Base-by-base conservation (phyloP, 2,888 invertebrate species). In the Tubulanus polymorphus region DNA sequence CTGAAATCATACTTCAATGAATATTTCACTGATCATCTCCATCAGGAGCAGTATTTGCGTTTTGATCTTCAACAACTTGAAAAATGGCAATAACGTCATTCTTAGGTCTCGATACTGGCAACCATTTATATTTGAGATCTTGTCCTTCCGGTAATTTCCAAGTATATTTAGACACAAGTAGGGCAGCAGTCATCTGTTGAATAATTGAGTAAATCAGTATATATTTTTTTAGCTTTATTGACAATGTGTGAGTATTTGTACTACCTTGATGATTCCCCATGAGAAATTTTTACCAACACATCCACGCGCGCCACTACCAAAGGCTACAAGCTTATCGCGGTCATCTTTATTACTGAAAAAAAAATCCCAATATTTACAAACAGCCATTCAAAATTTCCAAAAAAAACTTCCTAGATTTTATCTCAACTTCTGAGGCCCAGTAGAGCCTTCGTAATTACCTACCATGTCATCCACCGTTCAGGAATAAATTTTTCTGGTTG, bases 401-500 rank as follows among this genome's bases (percentile, higher is more conserved):
- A 10, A 32, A 32, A n/a, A 32, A n/a, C 10, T 12, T n/a, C 10
- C 10, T 32, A 12, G 35, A 32, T 10, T n/a, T n/a, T 32, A 10
- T 32, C n/a, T 32, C 10, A 10, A 12, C 10, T 32, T 12, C 35
- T n/a, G n/a, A 32, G n/a, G 35, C n/a, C 20, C n/a, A 10, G 3
- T 51, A 25, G n/a, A n/a, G n/a, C n/a, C n/a, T n/a, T n/a, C n/a
- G n/a, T 8, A 52, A 23, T 12, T 5, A 48, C 60, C 48, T 52
- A 59, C 62, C 52, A 37, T 20, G 57, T 41, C 28, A 45, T 55
- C 74, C 74, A 74, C 35, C 74, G 56, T 3, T 61, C 57, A 3
- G 69, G 71, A 18, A 53, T 57, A 56, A 75, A 74, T 8, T 61
- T 54, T 47, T 72, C 67, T 20, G 75, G 70, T 28, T 67, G 48